These are phyloP conservation scores for Psittacara wagleri DNA, from an alignment of 2,113 vertebrate species.

Conservation along the genomic window DNA sequence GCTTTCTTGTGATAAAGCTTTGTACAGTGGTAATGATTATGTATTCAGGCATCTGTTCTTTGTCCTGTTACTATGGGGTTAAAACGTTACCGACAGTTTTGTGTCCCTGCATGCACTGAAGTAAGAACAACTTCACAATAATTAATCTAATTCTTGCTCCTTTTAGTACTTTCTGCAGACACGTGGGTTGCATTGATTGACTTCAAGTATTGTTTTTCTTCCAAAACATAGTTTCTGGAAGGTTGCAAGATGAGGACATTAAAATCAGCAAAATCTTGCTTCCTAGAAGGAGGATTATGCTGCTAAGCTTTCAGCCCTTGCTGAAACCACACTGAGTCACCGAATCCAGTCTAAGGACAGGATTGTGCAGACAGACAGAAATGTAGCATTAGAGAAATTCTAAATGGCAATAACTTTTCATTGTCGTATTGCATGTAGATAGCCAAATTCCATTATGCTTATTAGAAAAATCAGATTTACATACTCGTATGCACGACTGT, in stretches of 20 bases:
- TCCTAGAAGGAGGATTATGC: not conserved
- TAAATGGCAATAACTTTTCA: not conserved
- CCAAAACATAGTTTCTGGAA: not conserved
- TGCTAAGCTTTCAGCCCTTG: slow-evolving; percentile 38
- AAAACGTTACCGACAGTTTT: not conserved
- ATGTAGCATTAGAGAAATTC: not conserved
- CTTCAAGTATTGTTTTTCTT: not conserved
- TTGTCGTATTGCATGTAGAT: not conserved
- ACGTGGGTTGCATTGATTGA: not conserved
- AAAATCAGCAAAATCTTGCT: not conserved
- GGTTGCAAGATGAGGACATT: not conserved
- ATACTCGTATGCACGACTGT: not conserved
- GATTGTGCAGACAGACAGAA: not conserved
- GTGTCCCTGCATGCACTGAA: not conserved
- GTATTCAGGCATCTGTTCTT: not conserved
- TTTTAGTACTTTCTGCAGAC: not conserved
- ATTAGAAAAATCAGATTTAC: not conserved
- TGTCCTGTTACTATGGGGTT: not conserved
- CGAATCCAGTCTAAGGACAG: slow-evolving; percentile 38
- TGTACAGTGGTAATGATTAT: not conserved
- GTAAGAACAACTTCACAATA: not conserved
- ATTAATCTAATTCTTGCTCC: not conserved
- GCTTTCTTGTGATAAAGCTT: not conserved
- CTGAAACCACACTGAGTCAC: slow-evolving; percentile 33
- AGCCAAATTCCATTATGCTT: not conserved